Base-by-base conservation (phyloP, 2,113 vertebrate species). In the Fulica atra region DNA sequence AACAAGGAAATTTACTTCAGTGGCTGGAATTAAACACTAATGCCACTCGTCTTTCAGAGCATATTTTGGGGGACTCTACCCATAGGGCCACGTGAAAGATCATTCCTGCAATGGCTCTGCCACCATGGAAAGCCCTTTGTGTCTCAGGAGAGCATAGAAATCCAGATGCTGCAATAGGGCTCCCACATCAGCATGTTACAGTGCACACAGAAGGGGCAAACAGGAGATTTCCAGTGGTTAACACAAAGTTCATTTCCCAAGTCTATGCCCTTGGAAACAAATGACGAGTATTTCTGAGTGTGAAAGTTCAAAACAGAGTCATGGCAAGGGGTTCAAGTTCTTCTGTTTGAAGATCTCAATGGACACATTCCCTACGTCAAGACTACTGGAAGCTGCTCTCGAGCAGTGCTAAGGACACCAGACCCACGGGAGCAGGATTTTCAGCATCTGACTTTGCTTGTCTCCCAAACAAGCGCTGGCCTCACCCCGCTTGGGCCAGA, bases 61-160 rank as follows among this genome's bases (percentile, higher is more conserved):
- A 2, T 1, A 2, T 11, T 81, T 56, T 59, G 69, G 38, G 21
- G 69, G 42, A 68, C 56, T 91, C 17, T 8, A 10, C n/a, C 24
- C 16, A 25, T 76, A n/a, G 16, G 16, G 35, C 21, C 48, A 44
- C n/a, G 46, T 29, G 35, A 79, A 86, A n/a, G 57, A 48, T 17
- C 0, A 1, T 17, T 88, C 33, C 66, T 44, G 68, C 1, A 6
- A 73, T 40, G 61, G 48, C 26, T 88, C 5, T 59, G 54, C 44
- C n/a, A 9, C 0, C 0, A 50, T 7, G 50, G 59, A 69, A 89
- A 74, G 33, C 7, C 10, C 35, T 56, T 29, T 50, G 26, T 28
- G 13, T 35, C 61, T 71, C 61, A 59, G 56, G 31, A 70, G 38
- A 54, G 57, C 86, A 36, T 50, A 46, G 26, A 83, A 83, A 88